A percentile compares a stretch with the other conserved stretches of the same genome.
Conservation (phyloP, 1,140 invertebrate genomes). For the Triops cancriformis region DNA sequence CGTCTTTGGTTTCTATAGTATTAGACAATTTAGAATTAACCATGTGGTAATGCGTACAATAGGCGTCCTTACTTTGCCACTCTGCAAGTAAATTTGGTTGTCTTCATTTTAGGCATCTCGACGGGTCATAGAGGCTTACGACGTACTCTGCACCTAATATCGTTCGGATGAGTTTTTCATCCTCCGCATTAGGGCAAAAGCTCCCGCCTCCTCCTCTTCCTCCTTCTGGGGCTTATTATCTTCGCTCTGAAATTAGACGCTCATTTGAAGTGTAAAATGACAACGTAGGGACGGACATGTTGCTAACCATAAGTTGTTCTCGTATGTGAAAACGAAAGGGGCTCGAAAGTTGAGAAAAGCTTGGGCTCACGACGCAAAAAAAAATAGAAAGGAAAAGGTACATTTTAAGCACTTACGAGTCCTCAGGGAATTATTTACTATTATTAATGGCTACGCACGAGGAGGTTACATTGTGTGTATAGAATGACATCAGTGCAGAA, state of each 20-base stretch:
- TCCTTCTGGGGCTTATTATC: background rate
- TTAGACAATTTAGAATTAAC: too few species aligned
- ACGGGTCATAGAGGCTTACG: too few species aligned
- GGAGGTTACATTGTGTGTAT: background rate
- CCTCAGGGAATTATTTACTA: background rate
- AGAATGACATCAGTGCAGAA: constrained; percentile 1
- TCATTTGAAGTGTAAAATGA: constrained; percentile 10
- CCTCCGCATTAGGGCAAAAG: background rate
- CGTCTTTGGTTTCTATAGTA: too few species aligned
- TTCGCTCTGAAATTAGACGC: background rate
- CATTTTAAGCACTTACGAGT: background rate
- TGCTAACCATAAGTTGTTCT: background rate
- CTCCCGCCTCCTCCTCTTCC: background rate
- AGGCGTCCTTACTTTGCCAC: too few species aligned
- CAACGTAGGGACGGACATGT: constrained; percentile 9
- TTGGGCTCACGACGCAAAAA: background rate
- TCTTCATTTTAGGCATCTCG: too few species aligned
- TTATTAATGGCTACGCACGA: background rate
- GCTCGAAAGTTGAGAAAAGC: background rate
- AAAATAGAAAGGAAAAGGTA: background rate
- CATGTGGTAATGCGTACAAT: too few species aligned
- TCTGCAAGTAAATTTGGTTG: too few species aligned
- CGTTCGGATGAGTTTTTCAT: background rate
- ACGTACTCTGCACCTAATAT: too few species aligned
- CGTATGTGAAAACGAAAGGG: background rate